phyloP scores from a whole-genome alignment of 1,140 invertebrate species.

The Drosophila aff. region DNA sequence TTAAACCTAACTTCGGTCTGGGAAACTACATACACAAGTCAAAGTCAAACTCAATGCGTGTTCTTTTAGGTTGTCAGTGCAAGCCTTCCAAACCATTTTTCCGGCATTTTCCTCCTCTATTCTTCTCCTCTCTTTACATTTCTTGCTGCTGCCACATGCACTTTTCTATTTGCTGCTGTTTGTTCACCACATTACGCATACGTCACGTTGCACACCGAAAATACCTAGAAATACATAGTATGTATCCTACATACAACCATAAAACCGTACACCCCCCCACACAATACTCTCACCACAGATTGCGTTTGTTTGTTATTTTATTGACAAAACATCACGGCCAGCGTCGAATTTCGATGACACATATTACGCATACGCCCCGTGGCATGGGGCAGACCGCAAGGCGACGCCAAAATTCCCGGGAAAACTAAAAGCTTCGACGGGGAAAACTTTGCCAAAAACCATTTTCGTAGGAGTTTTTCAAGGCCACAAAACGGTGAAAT shows the following conservation, averaged over 20 bases:
- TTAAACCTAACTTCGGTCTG: background rate
- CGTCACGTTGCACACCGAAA: conserved; percentile 15
- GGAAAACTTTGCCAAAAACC: background rate
- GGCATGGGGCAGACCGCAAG: conserved; percentile 5
- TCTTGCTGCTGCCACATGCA: conserved; percentile 9
- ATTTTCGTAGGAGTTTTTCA: conserved; percentile 14
- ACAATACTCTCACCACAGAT: conserved; percentile 13
- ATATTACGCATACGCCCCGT: conserved; percentile 37
- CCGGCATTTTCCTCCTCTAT: background rate
- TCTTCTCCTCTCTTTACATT: background rate
- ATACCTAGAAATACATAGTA: background rate
- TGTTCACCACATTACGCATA: conserved; percentile 23
- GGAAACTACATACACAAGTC: background rate
- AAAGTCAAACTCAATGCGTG: background rate
- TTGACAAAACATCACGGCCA: conserved; percentile 54
- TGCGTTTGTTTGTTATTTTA: conserved; percentile 48
- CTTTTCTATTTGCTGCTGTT: background rate
- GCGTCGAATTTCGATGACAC: conserved; percentile 25
- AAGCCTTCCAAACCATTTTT: background rate
- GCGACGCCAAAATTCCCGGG: conserved; percentile 5
- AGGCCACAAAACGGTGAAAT: conserved; percentile 21
- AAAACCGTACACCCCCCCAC: conserved; percentile 1
- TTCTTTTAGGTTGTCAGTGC: conserved; percentile 3
- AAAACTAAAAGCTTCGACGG: background rate
- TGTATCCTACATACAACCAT: background rate